phyloP scores from a whole-genome alignment of 2,113 vertebrate genomes.

The Ciconia boyciana region DNA sequence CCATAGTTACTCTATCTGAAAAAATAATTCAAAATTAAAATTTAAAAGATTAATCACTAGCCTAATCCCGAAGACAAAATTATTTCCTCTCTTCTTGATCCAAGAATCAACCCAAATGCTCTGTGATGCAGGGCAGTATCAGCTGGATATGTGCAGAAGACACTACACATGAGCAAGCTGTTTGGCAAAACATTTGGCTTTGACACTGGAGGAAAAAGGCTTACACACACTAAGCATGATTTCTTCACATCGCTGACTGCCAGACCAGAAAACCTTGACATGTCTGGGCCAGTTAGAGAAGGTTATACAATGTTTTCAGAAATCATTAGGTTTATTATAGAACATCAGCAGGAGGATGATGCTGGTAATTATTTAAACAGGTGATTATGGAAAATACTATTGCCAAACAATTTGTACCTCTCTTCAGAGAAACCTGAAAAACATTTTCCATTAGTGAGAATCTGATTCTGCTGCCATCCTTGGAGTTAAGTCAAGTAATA shows the following conservation, averaged over 20 bases:
- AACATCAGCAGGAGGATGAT: background rate
- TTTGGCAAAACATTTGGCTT: background rate
- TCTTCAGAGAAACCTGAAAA: constrained; percentile 19
- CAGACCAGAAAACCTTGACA: constrained; percentile 4
- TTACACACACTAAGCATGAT: background rate
- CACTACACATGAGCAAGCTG: background rate
- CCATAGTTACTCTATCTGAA: background rate
- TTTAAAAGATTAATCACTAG: background rate
- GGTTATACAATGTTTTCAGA: constrained; percentile 9
- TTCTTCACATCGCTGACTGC: background rate
- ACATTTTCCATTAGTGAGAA: background rate
- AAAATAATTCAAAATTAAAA: background rate
- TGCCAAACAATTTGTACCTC: constrained; percentile 17
- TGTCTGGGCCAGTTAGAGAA: background rate
- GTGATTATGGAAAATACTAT: constrained; percentile 31
- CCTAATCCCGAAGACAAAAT: background rate
- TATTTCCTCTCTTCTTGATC: background rate
- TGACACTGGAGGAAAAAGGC: background rate
- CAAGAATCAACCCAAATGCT: background rate
- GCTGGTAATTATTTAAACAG: constrained; percentile 30
- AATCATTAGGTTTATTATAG: constrained; percentile 23
- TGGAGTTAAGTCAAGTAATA: background rate
- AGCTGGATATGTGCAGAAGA: background rate
- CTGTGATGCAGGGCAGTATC: background rate
- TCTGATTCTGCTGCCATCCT: background rate